A percentile compares a stretch with the other conserved stretches of the same genome.
These are phyloP conservation scores for Pseudococcus viburni DNA, from an alignment of 2,888 invertebrate species.

Conservation along the genomic window DNA sequence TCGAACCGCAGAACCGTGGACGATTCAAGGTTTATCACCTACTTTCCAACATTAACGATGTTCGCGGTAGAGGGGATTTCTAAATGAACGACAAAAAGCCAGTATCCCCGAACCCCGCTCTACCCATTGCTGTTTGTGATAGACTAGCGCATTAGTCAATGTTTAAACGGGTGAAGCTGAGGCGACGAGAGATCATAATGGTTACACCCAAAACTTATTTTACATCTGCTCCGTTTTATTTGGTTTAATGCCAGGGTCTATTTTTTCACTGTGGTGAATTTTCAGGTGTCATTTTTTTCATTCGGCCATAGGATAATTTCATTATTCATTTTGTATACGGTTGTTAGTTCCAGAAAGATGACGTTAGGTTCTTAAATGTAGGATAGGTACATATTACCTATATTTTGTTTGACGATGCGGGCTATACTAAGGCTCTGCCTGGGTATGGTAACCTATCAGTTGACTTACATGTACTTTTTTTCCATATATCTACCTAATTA, in stretches of 20 bases:
- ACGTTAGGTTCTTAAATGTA: too few relatives aligned
- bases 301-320: conserved; percentile 1
- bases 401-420: too few relatives aligned
- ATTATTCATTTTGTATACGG: background rate
- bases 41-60: background rate
- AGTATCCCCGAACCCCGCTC: background rate
- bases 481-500: too few relatives aligned
- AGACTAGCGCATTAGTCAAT: conserved; percentile 43
- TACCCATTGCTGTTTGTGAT: background rate
- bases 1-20: background rate
- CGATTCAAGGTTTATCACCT: background rate
- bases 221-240: conserved; percentile 15
- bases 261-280: background rate
- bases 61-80: background rate
- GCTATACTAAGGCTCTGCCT: too few relatives aligned
- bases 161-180: background rate
- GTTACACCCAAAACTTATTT: conserved; percentile 26
- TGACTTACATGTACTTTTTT: too few relatives aligned
- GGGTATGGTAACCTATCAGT: too few relatives aligned
- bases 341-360: background rate
- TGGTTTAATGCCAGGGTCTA: background rate
- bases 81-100: background rate
- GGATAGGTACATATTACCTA: too few relatives aligned
- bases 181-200: background rate
- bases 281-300: background rate